Evolutionary conservation across 2,113 vertebrate genomes (phyloP).

Genomic region (Malurus alboscapulatus): DNA sequence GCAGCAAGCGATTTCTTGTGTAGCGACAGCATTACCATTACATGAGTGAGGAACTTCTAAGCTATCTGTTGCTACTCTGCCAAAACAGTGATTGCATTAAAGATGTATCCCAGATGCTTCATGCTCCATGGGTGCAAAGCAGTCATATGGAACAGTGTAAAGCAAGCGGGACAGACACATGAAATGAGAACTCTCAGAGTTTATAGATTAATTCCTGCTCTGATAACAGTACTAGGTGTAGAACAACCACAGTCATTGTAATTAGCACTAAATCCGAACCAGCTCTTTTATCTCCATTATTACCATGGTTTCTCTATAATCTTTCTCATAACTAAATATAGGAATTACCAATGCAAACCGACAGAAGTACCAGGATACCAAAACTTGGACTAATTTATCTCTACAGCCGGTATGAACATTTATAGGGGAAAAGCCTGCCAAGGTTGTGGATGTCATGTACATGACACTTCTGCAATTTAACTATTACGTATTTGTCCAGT

Average conservation of each 20-base stretch:
- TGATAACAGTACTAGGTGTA: background rate
- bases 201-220: background rate
- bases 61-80: background rate
- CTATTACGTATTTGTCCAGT: background rate
- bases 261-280: background rate
- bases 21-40: background rate
- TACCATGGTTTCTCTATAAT: background rate
- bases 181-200: background rate
- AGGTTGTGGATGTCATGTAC: accelerated
- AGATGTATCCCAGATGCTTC: background rate
- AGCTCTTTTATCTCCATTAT: background rate
- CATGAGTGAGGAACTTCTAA: background rate
- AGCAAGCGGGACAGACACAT: background rate
- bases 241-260: background rate
- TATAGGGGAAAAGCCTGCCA: background rate
- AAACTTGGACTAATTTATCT: background rate
- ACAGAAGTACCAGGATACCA: background rate
- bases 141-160: background rate
- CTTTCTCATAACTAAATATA: background rate
- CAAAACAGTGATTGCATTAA: background rate
- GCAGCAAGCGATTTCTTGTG: background rate
- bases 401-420: background rate
- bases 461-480: background rate
- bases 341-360: background rate
- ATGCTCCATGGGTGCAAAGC: background rate